phyloP scores from a whole-genome alignment of 2,113 vertebrate genomes.

The Heterotilapia buettikoferi region DNA sequence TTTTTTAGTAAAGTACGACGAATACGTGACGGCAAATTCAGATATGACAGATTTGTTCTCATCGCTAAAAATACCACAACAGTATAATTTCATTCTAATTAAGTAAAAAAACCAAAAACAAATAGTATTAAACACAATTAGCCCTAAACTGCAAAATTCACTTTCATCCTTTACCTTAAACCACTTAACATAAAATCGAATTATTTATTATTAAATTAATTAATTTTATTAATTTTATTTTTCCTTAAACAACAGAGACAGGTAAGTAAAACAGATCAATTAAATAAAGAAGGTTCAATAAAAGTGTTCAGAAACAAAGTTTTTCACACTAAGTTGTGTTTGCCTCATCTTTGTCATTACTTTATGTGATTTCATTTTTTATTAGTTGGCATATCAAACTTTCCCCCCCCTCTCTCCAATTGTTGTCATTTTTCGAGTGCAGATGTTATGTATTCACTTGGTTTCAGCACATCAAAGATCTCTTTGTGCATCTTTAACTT shows the following conservation, averaged over 20 bases:
- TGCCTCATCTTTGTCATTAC: not conserved
- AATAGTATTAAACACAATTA: not conserved
- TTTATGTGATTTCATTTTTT: not conserved
- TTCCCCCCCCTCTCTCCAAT: not conserved
- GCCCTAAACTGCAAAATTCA: not conserved
- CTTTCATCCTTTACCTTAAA: not conserved
- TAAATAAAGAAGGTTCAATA: not conserved
- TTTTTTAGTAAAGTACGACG: not conserved
- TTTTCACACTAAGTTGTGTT: not conserved
- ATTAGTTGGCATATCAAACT: not conserved
- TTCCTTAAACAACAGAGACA: not conserved
- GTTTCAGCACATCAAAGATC: not conserved
- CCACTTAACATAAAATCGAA: not conserved
- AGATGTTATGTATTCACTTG: not conserved
- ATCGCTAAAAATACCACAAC: not conserved
- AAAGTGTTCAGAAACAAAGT: not conserved
- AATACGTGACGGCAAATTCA: not conserved
- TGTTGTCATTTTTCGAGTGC: not conserved
- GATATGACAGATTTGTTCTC: not conserved
- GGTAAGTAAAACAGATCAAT: not conserved
- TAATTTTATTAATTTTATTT: not conserved
- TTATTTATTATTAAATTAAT: not conserved
- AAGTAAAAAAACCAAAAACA: rapidly evolving
- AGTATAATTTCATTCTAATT: not conserved
- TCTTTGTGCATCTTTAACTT: not conserved